phyloP scores from a whole-genome alignment of 1,140 invertebrate genomes.

The Philopotamus ludificatus region DNA sequence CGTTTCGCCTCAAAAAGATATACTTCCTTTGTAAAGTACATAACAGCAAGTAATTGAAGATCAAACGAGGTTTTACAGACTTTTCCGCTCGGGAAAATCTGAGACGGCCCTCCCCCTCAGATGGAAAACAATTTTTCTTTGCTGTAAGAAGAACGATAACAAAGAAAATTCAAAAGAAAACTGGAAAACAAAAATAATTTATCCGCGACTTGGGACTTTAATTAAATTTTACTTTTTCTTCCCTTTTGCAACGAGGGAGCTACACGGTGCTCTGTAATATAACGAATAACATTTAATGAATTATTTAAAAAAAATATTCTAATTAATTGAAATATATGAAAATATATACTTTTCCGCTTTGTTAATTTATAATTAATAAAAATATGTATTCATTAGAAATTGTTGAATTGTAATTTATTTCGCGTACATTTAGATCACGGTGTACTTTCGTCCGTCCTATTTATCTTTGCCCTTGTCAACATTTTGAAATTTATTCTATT shows the following conservation, averaged over 20 bases:
- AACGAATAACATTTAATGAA: no score
- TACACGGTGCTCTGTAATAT: neutral
- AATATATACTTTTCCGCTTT: no score
- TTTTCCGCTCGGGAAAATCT: constrained; percentile 27
- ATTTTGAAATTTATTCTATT: neutral
- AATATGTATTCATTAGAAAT: no score
- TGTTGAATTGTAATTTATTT: no score
- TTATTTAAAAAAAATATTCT: no score
- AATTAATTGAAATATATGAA: no score
- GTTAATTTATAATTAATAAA: no score
- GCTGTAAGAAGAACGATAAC: constrained; percentile 19
- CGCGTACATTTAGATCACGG: no score
- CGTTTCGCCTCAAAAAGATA: constrained; percentile 7
- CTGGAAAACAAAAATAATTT: constrained; percentile 34
- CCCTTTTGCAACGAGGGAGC: neutral
- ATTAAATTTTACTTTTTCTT: constrained; percentile 31
- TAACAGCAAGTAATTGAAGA: constrained; percentile 31
- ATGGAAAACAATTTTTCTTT: constrained; percentile 25
- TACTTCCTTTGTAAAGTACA: constrained; percentile 28
- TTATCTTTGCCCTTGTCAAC: neutral
- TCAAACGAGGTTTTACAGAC: constrained; percentile 26
- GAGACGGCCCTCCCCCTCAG: neutral
- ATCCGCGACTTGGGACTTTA: constrained; percentile 30
- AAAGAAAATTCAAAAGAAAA: constrained; percentile 35
- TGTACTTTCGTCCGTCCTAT: neutral